phyloP scores from a whole-genome alignment of 1,140 invertebrate genomes.

The Chelonus insularis region DNA sequence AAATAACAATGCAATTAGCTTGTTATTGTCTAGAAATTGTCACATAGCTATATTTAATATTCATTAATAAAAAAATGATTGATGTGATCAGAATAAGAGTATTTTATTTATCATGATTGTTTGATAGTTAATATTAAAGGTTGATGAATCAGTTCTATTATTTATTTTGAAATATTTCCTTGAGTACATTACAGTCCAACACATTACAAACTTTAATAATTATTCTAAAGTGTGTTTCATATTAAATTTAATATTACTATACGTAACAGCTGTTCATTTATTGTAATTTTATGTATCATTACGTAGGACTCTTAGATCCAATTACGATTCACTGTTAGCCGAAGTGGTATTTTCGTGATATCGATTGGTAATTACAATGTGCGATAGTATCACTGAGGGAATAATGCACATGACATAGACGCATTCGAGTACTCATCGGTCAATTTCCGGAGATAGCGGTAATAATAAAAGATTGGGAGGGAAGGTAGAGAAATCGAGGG shows the following conservation, averaged over 20 bases:
- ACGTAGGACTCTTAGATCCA: slow-evolving; percentile 2
- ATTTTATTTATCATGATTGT: too few species aligned
- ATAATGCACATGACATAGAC: neutral
- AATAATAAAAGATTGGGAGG: neutral
- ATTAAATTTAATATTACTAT: too few species aligned
- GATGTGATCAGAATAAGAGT: too few species aligned
- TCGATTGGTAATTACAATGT: slow-evolving; percentile 6
- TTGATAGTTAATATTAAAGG: too few species aligned
- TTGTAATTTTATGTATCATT: neutral
- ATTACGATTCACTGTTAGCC: neutral
- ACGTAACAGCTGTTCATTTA: neutral
- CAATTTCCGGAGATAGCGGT: slow-evolving; percentile 2
- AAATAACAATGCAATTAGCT: too few species aligned
- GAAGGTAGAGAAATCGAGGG: neutral
- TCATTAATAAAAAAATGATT: too few species aligned
- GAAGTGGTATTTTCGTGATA: neutral
- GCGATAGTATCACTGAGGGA: neutral
- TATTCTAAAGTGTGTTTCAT: too few species aligned
- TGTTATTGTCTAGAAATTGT: too few species aligned
- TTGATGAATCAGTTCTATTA: too few species aligned
- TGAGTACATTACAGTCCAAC: too few species aligned
- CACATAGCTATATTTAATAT: too few species aligned
- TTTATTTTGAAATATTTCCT: too few species aligned
- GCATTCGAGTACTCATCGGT: neutral
- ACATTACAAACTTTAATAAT: neutral